These are phyloP conservation scores for Drosophila peninsularis DNA, from an alignment of 2,888 invertebrate species.

Conservation along the genomic window DNA sequence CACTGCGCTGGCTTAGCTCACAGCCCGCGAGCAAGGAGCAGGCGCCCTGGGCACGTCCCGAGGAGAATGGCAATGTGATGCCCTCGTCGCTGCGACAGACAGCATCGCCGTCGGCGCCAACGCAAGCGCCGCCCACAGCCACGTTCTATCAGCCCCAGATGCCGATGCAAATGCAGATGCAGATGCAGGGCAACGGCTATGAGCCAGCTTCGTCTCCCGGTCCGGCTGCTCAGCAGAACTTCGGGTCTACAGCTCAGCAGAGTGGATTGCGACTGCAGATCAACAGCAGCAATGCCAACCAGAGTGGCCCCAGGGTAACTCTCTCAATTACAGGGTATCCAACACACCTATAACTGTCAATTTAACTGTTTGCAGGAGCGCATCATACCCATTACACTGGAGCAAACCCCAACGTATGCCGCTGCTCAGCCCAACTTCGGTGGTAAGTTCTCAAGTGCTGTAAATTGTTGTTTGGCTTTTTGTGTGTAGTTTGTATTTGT, in stretches of 20 bases:
- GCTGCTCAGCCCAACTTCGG: conserved; percentile 82
- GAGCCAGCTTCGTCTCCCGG: conserved; percentile 31
- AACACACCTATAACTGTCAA: not conserved
- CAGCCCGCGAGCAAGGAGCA: conserved; percentile 79
- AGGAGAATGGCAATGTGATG: conserved; percentile 82
- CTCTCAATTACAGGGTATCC: not conserved
- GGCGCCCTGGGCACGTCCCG: conserved; percentile 83
- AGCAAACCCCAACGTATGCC: conserved; percentile 82
- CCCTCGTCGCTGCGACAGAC: conserved; percentile 83
- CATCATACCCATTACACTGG: conserved; percentile 84
- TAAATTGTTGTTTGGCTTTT: not conserved
- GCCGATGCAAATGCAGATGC: conserved; percentile 17
- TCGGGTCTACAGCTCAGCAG: conserved; percentile 67
- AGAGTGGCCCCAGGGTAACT: conserved; percentile 76
- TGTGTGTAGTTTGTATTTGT: conserved; percentile 18
- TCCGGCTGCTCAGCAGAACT: conserved; percentile 63
- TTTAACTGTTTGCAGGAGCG: conserved; percentile 74
- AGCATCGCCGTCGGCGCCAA: conserved; percentile 84
- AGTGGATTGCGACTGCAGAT: conserved; percentile 82
- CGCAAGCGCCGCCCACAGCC: conserved; percentile 38
- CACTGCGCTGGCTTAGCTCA: conserved; percentile 80
- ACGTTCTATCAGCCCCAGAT: conserved; percentile 52
- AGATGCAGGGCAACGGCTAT: conserved; percentile 68
- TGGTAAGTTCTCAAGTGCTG: conserved; percentile 68
- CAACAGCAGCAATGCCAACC: conserved; percentile 64